Evolutionary conservation across 1,140 invertebrate species (phyloP).

Genomic region (Oncopodura yosiiana): DNA sequence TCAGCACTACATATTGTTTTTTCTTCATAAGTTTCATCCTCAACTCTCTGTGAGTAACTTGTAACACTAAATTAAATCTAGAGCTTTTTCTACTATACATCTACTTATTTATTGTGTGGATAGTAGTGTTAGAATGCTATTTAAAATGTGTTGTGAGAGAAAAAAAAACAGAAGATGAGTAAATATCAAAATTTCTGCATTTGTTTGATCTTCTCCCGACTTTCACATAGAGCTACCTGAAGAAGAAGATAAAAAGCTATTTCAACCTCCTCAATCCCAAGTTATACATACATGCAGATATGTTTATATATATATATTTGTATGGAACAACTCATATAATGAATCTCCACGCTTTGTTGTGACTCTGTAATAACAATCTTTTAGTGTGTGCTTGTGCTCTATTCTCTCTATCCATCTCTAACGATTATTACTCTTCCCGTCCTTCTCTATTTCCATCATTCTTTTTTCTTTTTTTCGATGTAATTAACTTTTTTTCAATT

Average conservation of each 20-base stretch:
- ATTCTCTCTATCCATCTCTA: background rate
- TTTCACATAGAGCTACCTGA: slow-evolving; percentile 9
- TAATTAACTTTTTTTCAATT: slow-evolving; percentile 16
- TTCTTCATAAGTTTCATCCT: slow-evolving; percentile 18
- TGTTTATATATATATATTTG: background rate
- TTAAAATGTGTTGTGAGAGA: too few relatives aligned
- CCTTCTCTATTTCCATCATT: too few relatives aligned
- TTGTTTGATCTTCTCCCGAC: slow-evolving; percentile 32
- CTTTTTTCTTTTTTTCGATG: slow-evolving; percentile 4
- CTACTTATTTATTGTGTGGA: too few relatives aligned
- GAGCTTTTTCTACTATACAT: background rate
- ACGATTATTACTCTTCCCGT: too few relatives aligned
- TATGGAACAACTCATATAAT: slow-evolving; percentile 24
- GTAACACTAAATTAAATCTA: background rate
- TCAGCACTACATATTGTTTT: slow-evolving; percentile 31
- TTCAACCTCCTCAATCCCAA: background rate
- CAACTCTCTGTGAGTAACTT: too few relatives aligned
- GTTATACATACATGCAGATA: background rate
- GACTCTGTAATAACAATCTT: too few relatives aligned
- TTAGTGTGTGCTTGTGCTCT: too few relatives aligned
- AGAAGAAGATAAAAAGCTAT: slow-evolving; percentile 10
- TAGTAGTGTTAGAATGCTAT: too few relatives aligned
- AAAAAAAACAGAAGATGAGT: too few relatives aligned
- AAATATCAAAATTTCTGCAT: slow-evolving; percentile 34
- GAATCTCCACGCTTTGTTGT: too few relatives aligned